Conservation (phyloP, 2,888 invertebrate genomes). For the Epistrophella euchroma region DNA sequence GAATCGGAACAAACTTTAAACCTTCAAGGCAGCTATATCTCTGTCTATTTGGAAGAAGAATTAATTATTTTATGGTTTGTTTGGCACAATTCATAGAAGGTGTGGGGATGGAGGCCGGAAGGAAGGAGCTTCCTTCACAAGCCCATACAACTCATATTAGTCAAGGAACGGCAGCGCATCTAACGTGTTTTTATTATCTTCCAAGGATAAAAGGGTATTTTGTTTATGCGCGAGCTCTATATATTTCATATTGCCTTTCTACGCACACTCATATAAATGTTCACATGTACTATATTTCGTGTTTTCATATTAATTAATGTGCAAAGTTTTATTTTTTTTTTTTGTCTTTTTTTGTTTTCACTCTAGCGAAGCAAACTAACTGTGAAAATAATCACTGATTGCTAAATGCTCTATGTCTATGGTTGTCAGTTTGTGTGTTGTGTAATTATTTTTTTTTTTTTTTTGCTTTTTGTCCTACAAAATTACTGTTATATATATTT, state of each 20-base stretch:
- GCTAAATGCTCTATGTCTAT: slow-evolving; percentile 31
- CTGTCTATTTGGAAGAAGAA: slow-evolving; percentile 51
- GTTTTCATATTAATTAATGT: slow-evolving; percentile 66
- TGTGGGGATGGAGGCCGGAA: neutral
- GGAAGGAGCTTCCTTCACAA: neutral
- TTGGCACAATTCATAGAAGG: neutral
- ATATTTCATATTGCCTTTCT: slow-evolving; percentile 30
- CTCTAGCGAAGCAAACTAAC: slow-evolving; percentile 54
- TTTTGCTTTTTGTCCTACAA: slow-evolving; percentile 33
- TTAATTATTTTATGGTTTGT: slow-evolving; percentile 67
- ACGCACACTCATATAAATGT: neutral
- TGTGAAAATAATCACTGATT: slow-evolving; percentile 74
- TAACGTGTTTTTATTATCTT: slow-evolving; percentile 61
- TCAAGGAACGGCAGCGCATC: slow-evolving; percentile 34
- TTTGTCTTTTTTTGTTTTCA: slow-evolving; percentile 35
- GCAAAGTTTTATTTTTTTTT: slow-evolving; percentile 60
- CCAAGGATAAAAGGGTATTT: neutral
- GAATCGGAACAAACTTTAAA: slow-evolving; percentile 53
- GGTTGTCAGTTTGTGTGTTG: slow-evolving; percentile 23
- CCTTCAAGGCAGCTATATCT: neutral
- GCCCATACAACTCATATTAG: slow-evolving; percentile 10
- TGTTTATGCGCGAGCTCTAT: neutral
- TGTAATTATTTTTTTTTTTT: slow-evolving; percentile 72
- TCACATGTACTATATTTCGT: slow-evolving; percentile 6
- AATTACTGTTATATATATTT: too few species aligned